Conservation (phyloP, 2,888 invertebrate species). For the Trachelus iudaicus region DNA sequence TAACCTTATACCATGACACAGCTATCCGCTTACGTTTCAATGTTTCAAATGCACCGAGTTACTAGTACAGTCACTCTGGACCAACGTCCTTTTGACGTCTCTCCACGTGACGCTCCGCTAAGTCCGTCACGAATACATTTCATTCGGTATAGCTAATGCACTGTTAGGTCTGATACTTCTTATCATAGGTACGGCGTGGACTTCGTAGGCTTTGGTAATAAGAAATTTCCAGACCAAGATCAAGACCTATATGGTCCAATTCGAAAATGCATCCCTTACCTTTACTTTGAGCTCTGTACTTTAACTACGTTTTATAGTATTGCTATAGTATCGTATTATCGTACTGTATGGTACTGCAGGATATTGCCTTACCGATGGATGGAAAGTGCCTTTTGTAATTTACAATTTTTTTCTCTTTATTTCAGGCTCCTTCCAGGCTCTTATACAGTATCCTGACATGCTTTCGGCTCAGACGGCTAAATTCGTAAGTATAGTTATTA, state of each 20-base stretch:
- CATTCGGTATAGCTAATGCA: neutral
- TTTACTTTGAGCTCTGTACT: neutral
- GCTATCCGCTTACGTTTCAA: conserved; percentile 13
- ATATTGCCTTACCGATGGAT: neutral
- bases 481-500: conserved; percentile 74
- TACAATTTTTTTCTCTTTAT: conserved; percentile 53
- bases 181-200: neutral
- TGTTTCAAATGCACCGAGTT: conserved; percentile 24
- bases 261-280: neutral
- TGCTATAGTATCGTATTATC: too few relatives aligned
- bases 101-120: neutral
- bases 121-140: neutral
- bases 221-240: neutral
- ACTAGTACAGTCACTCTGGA: neutral
- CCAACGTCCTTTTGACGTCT: neutral
- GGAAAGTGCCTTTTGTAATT: neutral
- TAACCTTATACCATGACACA: neutral
- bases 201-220: neutral
- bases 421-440: conserved; percentile 96
- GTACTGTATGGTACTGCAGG: neutral
- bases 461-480: conserved; percentile 97
- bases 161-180: neutral
- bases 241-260: too few relatives aligned
- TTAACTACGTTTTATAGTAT: neutral
- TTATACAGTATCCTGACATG: conserved; percentile 98